phyloP scores from a whole-genome alignment of 2,888 invertebrate species.

The Subacronicta megacephala region DNA sequence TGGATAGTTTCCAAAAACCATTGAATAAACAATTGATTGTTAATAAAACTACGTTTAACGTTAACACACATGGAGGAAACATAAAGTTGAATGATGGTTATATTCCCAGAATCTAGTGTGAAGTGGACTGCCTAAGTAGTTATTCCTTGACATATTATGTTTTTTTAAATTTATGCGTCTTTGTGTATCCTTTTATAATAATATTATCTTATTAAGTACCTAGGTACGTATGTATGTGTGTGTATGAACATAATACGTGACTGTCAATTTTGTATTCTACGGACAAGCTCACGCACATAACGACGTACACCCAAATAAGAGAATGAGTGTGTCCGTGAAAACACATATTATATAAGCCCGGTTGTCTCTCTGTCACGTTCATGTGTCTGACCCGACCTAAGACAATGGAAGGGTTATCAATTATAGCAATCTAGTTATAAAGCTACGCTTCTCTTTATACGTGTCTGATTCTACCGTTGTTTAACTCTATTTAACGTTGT shows the following conservation, averaged over 20 bases:
- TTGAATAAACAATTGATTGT: conserved; percentile 1
- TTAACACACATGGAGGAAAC: background rate
- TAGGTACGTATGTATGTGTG: too few relatives aligned
- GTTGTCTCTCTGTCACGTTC: conserved; percentile 25
- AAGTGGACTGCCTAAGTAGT: background rate
- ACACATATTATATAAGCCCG: conserved; percentile 11
- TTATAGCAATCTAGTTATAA: conserved; percentile 34
- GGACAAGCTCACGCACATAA: background rate
- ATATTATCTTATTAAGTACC: too few relatives aligned
- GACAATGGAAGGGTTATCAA: conserved; percentile 26
- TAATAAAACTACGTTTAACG: background rate
- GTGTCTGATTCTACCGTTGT: too few relatives aligned
- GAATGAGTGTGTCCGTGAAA: conserved; percentile 9
- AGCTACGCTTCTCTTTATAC: conserved; percentile 1
- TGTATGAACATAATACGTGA: background rate
- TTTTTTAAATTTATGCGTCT: background rate
- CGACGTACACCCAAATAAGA: background rate
- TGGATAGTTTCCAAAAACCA: background rate
- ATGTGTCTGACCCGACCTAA: conserved; percentile 23
- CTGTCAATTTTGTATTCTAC: background rate
- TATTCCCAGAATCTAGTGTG: background rate
- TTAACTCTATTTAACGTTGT: too few relatives aligned
- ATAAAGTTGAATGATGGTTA: background rate
- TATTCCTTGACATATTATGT: background rate
- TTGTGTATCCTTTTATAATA: background rate